phyloP scores from a whole-genome alignment of 1,140 invertebrate species.

The Orius laevigatus region DNA sequence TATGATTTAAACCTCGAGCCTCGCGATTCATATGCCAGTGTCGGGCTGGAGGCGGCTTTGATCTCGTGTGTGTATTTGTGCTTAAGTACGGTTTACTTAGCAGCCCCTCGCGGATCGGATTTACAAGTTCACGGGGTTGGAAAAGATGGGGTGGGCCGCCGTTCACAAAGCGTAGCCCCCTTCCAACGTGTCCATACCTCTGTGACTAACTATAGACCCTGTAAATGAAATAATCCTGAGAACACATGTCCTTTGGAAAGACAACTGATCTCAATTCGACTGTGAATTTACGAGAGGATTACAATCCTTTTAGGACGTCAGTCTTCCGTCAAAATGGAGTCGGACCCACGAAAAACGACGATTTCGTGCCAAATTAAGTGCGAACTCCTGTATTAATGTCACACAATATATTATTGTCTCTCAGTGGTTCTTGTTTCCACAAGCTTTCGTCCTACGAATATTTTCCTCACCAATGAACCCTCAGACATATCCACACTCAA shows the following conservation, averaged over 20 bases:
- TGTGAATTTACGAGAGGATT: background rate
- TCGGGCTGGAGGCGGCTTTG: background rate
- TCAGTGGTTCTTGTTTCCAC: too few relatives aligned
- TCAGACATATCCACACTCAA: too few relatives aligned
- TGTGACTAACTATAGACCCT: conserved; percentile 1
- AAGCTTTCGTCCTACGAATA: too few relatives aligned
- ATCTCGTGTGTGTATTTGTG: conserved; percentile 4
- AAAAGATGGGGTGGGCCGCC: background rate
- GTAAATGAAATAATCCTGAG: conserved; percentile 7
- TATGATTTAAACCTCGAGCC: background rate
- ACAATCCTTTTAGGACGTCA: too few relatives aligned
- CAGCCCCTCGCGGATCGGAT: conserved; percentile 3
- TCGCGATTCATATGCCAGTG: background rate
- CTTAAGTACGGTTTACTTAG: conserved; percentile 8
- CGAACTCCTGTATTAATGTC: too few relatives aligned
- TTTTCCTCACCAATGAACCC: too few relatives aligned
- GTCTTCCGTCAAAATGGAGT: too few relatives aligned
- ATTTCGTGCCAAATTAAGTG: too few relatives aligned
- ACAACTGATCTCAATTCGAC: conserved; percentile 2
- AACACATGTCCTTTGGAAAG: background rate
- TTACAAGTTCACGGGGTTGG: conserved; percentile 6
- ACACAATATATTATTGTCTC: too few relatives aligned
- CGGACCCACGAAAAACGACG: too few relatives aligned
- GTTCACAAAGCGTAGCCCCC: background rate
- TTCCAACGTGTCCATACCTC: conserved; percentile 3